Evolutionary conservation across 2,113 vertebrate species (phyloP), one percentile per base, ranked within the genome.

Genomic region (Balaeniceps rex): DNA sequence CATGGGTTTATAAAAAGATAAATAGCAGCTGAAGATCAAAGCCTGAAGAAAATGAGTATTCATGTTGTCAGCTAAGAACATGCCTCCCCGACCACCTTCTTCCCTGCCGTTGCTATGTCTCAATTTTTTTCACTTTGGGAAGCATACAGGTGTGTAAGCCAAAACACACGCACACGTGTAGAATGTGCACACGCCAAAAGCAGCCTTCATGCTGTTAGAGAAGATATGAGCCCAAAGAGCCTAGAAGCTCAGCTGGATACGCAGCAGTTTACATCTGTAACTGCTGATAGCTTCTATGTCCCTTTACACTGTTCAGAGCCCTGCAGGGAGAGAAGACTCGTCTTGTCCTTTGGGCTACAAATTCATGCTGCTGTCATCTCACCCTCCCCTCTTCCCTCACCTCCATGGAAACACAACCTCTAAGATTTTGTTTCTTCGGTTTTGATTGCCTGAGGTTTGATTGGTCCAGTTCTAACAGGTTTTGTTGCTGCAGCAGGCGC

Each of bases 381-480:
- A 5, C 78, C 74, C 69, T 28, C 42, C 66, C 83, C 61, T 33
- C 22, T 44, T 31, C 93, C 94, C 79, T 36, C 61, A 18, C 19
- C 80, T 91, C 78, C 86, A 44, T 1, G 15, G 87, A 68, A 87
- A 93, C 74, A 84, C 79, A 64, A 93, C 88, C 91, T 96, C 95
- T 98, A 98, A 54, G 98, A 99, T 98, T 99, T 99, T 96, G 99
- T 98, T 97, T 99, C 99, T 96, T 99, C 99, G 2, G 99, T 99
- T 98, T 99, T 99, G 98, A 99, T 99, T 82, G 99, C 99, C 98
- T 99, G 99, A 91, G 99, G 99, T 97, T 99, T 99, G 94, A 99
- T 99, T 97, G 99, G 99, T 98, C 99, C 99, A 96, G 99, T 99
- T 97, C 99, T 98, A 92, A 99, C 98, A 91, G 99, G 99, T 97